phyloP scores from a whole-genome alignment of 64 coral and sea anemone genomes.

The Cladopsammia gracilis region DNA sequence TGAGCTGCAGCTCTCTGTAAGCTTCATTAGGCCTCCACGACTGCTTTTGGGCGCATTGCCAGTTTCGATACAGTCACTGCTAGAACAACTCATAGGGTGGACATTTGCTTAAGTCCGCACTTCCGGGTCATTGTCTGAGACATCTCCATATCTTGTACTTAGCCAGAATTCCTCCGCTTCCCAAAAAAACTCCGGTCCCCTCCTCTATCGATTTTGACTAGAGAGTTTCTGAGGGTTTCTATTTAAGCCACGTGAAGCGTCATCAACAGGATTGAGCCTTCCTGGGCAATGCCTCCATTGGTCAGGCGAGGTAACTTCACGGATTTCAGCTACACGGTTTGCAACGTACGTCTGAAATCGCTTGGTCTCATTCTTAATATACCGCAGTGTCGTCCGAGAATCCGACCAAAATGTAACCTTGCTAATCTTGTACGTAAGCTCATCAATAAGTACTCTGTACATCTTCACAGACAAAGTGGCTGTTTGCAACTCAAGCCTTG shows the following conservation, averaged over 20 bases:
- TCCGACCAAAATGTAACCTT: background rate
- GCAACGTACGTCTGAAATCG: constrained; percentile 14
- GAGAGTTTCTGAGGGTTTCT: constrained; percentile 45
- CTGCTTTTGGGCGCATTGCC: background rate
- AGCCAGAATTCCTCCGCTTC: constrained; percentile 57
- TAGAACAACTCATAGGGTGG: background rate
- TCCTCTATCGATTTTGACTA: constrained; percentile 63
- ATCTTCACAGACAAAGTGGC: no score
- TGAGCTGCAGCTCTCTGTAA: constrained; percentile 53
- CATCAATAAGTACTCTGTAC: no score
- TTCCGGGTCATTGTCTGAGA: constrained; percentile 66
- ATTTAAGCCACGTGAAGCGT: constrained; percentile 61
- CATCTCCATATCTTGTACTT: background rate
- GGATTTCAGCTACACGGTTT: constrained; percentile 46
- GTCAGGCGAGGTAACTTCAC: constrained; percentile 15
- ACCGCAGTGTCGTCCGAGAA: background rate
- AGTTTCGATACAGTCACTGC: background rate
- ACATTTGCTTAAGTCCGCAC: constrained; percentile 30
- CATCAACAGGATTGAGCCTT: constrained; percentile 54
- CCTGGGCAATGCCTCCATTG: constrained; percentile 75
- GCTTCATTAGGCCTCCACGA: background rate
- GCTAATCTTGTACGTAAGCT: background rate
- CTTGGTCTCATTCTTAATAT: constrained; percentile 15
- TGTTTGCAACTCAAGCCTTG: no score
- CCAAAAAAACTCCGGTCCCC: constrained; percentile 66